Conservation (phyloP, 1,140 invertebrate genomes). For the Cydia fagiglandana region DNA sequence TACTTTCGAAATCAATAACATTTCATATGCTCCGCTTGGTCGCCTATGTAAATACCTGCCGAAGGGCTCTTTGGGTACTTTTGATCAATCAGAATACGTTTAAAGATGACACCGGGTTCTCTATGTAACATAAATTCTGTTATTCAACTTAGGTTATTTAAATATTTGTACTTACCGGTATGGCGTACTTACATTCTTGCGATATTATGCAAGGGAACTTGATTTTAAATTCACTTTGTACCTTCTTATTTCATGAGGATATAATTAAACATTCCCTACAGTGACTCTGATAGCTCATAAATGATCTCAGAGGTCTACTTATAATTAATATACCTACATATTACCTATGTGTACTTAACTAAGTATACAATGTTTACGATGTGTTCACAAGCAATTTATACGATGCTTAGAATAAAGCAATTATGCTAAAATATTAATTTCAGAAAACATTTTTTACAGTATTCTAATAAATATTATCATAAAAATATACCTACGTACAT, state of each 20-base stretch:
- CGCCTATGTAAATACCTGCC: conserved; percentile 42
- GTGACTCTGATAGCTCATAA: conserved; percentile 9
- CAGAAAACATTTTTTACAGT: neutral
- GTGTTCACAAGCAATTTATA: conserved; percentile 6
- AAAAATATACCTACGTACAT: too few species aligned
- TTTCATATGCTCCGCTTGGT: conserved; percentile 40
- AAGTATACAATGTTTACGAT: neutral
- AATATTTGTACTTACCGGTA: neutral
- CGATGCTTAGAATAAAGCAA: neutral
- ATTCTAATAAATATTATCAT: neutral
- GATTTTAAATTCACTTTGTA: conserved; percentile 6
- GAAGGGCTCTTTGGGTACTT: conserved; percentile 34
- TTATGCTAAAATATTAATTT: neutral
- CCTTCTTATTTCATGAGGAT: neutral
- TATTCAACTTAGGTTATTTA: neutral
- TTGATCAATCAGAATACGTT: conserved; percentile 51
- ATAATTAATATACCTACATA: neutral
- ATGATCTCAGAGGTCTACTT: conserved; percentile 15
- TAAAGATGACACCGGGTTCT: conserved; percentile 38
- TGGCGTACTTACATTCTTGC: neutral
- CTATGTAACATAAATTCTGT: neutral
- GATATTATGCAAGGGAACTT: conserved; percentile 4
- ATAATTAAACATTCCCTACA: conserved; percentile 22
- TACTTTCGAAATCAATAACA: conserved; percentile 44
- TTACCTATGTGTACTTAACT: neutral